phyloP scores from a whole-genome alignment of 2,888 invertebrate species.

The Fragum sueziense region DNA sequence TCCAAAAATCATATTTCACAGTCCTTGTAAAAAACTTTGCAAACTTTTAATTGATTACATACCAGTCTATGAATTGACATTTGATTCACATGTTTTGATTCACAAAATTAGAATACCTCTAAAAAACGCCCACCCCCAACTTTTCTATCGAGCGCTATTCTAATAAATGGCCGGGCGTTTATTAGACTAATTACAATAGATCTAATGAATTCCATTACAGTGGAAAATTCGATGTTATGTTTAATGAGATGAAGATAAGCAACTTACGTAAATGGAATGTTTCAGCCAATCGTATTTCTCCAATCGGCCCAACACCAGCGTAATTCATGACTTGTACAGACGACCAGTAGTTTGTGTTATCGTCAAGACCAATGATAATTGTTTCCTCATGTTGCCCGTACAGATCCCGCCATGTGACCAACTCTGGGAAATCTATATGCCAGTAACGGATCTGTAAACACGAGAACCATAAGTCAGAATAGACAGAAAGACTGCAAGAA shows the following conservation, averaged over 20 bases:
- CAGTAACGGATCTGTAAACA: constrained; percentile 54
- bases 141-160: too few relatives aligned
- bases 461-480: neutral
- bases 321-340: constrained; percentile 97
- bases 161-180: too few relatives aligned
- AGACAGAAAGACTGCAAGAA: too few relatives aligned
- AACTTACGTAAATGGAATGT: constrained; percentile 57
- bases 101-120: too few relatives aligned
- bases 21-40: too few relatives aligned
- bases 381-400: constrained; percentile 83
- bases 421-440: constrained; percentile 44
- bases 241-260: neutral
- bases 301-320: constrained; percentile 91
- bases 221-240: neutral
- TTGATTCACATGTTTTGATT: too few relatives aligned
- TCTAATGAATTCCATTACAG: too few relatives aligned
- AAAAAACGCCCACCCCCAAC: too few relatives aligned
- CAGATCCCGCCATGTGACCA: constrained; percentile 47
- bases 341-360: constrained; percentile 95
- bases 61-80: too few relatives aligned
- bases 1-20: too few relatives aligned
- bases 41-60: too few relatives aligned
- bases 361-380: constrained; percentile 94
- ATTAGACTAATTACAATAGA: too few relatives aligned
- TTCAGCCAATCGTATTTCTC: constrained; percentile 59